Percentiles rank a stretch among this genome's conserved stretches.
phyloP scores from a whole-genome alignment of 2,888 invertebrate species.

The Phortica okadai region DNA sequence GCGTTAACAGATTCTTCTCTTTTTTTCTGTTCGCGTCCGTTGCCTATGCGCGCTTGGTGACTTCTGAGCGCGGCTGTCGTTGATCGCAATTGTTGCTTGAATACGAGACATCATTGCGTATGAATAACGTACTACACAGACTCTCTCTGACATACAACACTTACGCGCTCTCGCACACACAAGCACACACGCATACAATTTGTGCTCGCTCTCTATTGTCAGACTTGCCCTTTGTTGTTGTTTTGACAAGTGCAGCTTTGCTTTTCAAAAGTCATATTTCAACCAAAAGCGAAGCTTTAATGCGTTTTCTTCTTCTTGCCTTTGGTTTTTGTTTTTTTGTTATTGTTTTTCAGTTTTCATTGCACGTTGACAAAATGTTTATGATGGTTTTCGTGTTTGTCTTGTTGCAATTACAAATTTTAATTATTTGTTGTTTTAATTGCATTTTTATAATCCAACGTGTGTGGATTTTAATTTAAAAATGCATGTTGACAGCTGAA shows the following conservation, averaged over 20 bases:
- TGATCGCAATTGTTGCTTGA: not conserved
- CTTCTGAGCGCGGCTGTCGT: not conserved
- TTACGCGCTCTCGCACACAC: not conserved
- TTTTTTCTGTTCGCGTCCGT: not conserved
- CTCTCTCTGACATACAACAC: not conserved
- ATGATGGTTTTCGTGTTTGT: not conserved
- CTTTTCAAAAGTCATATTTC: too few relatives aligned
- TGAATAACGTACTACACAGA: too few relatives aligned
- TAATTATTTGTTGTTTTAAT: not conserved
- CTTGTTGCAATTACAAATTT: not conserved
- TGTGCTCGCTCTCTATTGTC: not conserved
- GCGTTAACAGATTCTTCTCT: not conserved
- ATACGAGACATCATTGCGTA: too few relatives aligned
- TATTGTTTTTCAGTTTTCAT: not conserved
- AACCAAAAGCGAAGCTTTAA: too few relatives aligned
- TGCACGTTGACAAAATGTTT: not conserved
- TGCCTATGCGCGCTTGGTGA: not conserved
- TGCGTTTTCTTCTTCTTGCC: too few relatives aligned
- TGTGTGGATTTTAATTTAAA: too few relatives aligned
- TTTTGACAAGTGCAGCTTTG: not conserved
- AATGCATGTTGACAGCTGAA: too few relatives aligned
- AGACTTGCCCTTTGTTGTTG: not conserved
- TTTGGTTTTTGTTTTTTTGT: not conserved
- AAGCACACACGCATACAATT: not conserved
- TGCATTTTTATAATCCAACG: not conserved